Evolutionary conservation across 35 echinoderm and acorn worm species (phyloP).

Genomic region (Lytechinus variegatus): DNA sequence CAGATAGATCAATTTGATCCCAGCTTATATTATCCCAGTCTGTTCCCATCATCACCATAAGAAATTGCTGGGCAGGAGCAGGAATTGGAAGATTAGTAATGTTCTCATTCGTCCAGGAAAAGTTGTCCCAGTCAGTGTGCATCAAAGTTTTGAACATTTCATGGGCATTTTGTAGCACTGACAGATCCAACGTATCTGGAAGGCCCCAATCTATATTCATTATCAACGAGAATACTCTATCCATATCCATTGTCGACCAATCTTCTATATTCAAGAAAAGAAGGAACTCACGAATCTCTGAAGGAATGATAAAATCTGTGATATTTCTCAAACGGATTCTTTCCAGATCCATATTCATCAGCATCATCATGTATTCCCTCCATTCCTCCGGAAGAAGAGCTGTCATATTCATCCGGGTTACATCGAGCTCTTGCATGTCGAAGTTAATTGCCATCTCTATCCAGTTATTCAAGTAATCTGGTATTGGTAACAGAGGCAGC

Average conservation of each 20-base stretch:
- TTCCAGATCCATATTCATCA: background rate
- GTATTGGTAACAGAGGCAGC: background rate
- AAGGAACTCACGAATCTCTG: background rate
- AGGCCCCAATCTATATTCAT: background rate
- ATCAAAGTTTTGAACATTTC: background rate
- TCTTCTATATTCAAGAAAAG: background rate
- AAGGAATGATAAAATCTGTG: background rate
- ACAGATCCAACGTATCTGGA: background rate
- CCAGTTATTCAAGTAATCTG: background rate
- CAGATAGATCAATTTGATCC: background rate
- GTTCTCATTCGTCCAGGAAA: background rate
- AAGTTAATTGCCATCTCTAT: background rate
- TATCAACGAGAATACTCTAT: background rate
- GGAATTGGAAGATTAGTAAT: background rate
- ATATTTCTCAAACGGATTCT: background rate
- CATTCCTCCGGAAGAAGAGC: background rate
- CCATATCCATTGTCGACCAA: background rate
- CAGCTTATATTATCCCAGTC: background rate
- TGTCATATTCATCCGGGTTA: background rate
- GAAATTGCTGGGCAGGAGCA: background rate
- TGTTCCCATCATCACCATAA: slow-evolving; percentile 4
- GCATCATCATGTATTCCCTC: background rate
- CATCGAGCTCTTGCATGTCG: background rate
- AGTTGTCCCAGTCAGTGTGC: background rate
- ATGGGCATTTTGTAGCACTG: background rate